Evolutionary conservation across 2,797 vertebrate species (phyloP), one percentile per base, ranked within the genome.

Genomic region (Eulemur coronatus): DNA sequence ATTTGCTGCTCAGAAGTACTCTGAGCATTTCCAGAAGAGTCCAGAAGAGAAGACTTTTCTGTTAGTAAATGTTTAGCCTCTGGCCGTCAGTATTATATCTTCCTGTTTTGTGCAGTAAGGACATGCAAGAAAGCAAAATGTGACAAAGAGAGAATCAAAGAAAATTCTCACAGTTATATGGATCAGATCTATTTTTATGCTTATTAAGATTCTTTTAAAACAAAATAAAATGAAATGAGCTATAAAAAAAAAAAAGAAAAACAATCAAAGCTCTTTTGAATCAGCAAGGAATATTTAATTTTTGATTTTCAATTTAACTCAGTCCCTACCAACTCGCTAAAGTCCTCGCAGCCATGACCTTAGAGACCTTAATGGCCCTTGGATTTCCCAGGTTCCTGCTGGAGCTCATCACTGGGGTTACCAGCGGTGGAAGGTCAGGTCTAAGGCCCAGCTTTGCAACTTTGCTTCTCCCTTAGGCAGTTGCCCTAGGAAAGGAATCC

Each of bases 121-220:
- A 46, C 22, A 33, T 73, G 79, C 20, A 81, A 67, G 65, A 93
- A 91, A 87, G 59, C 79, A 59, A 73, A 73, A 73, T 15, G 38
- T n/a, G 84, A 80, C 76, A 22, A 18, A 35, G 33, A 65, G 80
- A 92, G 50, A 93, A 95, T 95, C 94, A 97, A 92, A 84, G 75
- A 46, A 79, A 92, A 69, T 24, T 90, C 85, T 76, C 35, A 33
- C 50, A 28, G 78, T 94, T 91, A 6, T 82, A 13, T 43, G 92
- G 69, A 97, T 89, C 91, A 69, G 63, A 82, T 97, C 93, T 85
- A 20, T 89, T 91, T 95, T 92, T 78, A 93, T 96, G 67, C 67
- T 80, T 91, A 93, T 90, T 88, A 95, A 15, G 72, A 91, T 91
- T 93, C 94, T 91, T 91, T 94, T 93, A 94, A 94, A 92, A 97